Percentiles rank a stretch among this genome's conserved stretches.
These are phyloP conservation scores for Cottoperca gobio DNA, from an alignment of 2,797 vertebrate species.

Conservation along the genomic window DNA sequence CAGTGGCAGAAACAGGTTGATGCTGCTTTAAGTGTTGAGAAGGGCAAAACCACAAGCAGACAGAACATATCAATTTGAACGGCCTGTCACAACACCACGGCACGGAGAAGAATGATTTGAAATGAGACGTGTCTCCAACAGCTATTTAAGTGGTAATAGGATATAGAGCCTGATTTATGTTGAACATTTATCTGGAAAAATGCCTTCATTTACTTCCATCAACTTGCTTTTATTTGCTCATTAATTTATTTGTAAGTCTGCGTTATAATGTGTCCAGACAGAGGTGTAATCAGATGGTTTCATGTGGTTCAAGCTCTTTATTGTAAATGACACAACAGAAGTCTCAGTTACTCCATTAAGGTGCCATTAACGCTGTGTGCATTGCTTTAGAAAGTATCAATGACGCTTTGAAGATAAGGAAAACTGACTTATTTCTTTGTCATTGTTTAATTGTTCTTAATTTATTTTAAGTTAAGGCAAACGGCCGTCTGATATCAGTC, in stretches of 20 bases:
- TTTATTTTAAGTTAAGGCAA: not conserved
- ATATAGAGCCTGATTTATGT: conserved; percentile 74
- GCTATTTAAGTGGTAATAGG: conserved; percentile 76
- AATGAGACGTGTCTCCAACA: conserved; percentile 60
- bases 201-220: conserved; percentile 66
- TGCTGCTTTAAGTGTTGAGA: conserved; percentile 56
- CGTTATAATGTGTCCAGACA: conserved; percentile 51
- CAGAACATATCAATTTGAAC: conserved; percentile 80
- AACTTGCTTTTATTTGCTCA: conserved; percentile 57
- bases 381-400: conserved; percentile 32
- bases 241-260: conserved; percentile 37
- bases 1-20: conserved; percentile 54
- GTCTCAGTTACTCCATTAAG: conserved; percentile 59
- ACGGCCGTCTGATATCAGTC: not conserved
- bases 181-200: conserved; percentile 60
- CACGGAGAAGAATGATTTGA: conserved; percentile 61
- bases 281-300: conserved; percentile 65
- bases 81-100: conserved; percentile 57
- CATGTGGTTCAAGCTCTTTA: conserved; percentile 52
- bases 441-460: not conserved
- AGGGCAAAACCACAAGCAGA: conserved; percentile 75
- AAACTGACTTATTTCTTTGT: conserved; percentile 25
- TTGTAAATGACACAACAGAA: conserved; percentile 53
- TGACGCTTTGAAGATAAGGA: conserved; percentile 24
- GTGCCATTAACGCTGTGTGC: conserved; percentile 30